Conservation (phyloP, 2,797 vertebrate species). For the Cynopterus sphinx region DNA sequence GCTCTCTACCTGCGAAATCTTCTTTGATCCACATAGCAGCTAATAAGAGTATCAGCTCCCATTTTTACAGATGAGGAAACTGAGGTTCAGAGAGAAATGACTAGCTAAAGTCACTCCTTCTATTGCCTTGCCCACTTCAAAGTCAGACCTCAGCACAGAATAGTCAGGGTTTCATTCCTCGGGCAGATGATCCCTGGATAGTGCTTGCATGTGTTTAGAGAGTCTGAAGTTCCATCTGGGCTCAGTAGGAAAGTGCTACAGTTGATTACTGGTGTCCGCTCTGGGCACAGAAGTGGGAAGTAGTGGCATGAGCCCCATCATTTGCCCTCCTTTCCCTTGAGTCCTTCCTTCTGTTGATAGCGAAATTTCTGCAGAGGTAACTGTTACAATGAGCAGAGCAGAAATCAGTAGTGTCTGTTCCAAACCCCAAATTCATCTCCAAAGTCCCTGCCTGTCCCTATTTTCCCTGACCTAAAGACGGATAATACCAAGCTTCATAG, state of each 20-base stretch:
- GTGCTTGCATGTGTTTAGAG: neutral
- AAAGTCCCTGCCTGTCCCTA: neutral
- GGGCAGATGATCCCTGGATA: neutral
- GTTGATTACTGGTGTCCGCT: neutral
- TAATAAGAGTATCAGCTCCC: neutral
- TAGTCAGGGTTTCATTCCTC: neutral
- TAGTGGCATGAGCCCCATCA: neutral
- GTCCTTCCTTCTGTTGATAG: neutral
- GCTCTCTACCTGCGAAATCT: neutral
- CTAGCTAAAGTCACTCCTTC: neutral
- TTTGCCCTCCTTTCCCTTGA: neutral
- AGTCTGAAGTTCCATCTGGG: neutral
- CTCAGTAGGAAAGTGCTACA: neutral
- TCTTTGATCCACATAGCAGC: neutral
- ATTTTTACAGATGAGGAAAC: neutral
- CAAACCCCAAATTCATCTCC: neutral
- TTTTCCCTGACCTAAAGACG: neutral
- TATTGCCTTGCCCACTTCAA: neutral
- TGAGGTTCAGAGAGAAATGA: neutral
- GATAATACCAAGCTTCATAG: neutral
- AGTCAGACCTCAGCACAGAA: neutral
- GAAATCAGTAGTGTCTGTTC: neutral
- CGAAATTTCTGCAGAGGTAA: neutral
- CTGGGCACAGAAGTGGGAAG: neutral
- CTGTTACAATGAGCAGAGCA: neutral